Conservation (phyloP, 2,888 invertebrate genomes). For the Rhopalosiphum nymphaeae region DNA sequence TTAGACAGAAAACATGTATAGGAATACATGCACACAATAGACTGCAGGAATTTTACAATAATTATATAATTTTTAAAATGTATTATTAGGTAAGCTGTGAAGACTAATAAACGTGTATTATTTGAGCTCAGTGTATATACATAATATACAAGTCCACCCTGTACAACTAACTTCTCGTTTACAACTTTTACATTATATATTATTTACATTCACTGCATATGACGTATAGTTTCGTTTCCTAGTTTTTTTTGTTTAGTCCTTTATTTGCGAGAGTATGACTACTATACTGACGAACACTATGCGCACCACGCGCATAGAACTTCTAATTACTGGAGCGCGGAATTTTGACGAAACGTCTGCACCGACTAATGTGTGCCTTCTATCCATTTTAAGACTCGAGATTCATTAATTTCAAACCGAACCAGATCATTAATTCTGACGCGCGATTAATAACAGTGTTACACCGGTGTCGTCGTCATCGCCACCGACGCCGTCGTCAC, state of each 20-base stretch:
- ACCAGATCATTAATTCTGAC: constrained; percentile 55
- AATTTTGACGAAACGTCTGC: constrained; percentile 29
- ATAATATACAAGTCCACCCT: background rate
- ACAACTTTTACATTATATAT: background rate
- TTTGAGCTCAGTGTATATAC: background rate
- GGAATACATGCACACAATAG: background rate
- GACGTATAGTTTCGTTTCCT: background rate
- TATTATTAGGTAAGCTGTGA: background rate
- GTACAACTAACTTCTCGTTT: background rate
- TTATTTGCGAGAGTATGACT: background rate
- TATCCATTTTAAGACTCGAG: constrained; percentile 35
- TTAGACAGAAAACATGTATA: background rate
- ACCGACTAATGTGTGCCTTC: constrained; percentile 24
- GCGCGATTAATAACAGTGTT: constrained; percentile 51
- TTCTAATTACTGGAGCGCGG: constrained; percentile 25
- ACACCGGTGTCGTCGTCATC: background rate
- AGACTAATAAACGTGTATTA: background rate
- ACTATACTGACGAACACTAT: background rate
- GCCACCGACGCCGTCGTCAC: background rate
- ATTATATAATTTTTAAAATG: background rate
- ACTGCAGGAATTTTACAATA: background rate
- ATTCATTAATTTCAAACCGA: constrained; percentile 56
- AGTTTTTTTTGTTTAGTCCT: background rate
- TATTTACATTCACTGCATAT: background rate
- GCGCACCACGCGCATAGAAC: background rate